A percentile compares a stretch with the other conserved stretches of the same genome.
Conservation (phyloP, 2,113 vertebrate species). For the Hydrolagus affinis region DNA sequence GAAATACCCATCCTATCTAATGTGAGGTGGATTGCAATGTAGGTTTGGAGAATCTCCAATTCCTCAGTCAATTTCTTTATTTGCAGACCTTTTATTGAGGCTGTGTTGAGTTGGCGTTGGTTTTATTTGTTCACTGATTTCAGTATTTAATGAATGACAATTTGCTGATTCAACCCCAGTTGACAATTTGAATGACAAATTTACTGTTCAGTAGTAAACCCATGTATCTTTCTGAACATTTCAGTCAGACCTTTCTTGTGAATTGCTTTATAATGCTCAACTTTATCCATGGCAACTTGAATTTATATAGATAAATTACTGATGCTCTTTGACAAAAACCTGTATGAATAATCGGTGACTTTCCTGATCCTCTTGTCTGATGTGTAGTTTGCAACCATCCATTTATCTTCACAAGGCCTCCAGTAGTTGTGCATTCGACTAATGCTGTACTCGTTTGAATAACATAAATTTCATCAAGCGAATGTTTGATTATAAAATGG, state of each 20-base stretch:
- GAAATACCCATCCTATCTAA: background rate
- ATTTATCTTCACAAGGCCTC: background rate
- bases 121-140: background rate
- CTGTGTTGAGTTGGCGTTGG: background rate
- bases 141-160: background rate
- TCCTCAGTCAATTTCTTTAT: background rate
- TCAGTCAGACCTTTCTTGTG: background rate
- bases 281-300: conserved; percentile 1
- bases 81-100: too few relatives aligned
- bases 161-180: background rate
- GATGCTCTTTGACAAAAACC: background rate
- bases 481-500: too few relatives aligned
- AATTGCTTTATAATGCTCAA: conserved; percentile 16
- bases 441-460: background rate
- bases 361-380: background rate
- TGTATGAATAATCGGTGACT: background rate
- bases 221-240: background rate
- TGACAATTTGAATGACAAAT: background rate
- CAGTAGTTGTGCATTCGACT: background rate
- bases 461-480: too few relatives aligned
- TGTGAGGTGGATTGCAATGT: background rate
- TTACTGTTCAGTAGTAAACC: background rate
- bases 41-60: background rate
- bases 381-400: background rate
- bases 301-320: background rate